These are phyloP conservation scores for Myzus persicae DNA, from an alignment of 1,140 invertebrate genomes.

Conservation along the genomic window DNA sequence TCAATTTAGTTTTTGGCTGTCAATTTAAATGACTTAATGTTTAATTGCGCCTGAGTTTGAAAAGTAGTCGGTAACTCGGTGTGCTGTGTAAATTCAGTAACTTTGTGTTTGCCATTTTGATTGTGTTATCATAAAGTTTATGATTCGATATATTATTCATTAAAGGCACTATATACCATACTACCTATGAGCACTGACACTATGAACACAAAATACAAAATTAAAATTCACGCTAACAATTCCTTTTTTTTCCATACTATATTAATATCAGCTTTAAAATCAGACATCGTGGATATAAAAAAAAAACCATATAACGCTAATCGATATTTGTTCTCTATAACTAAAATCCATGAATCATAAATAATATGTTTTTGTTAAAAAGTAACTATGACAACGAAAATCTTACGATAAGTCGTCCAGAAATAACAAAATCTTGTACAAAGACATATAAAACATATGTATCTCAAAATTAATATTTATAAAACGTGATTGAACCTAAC, in stretches of 20 bases:
- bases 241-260: not conserved
- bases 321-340: no score
- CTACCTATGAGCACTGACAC: not conserved
- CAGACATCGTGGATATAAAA: not conserved
- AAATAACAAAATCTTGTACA: no score
- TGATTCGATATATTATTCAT: conserved; percentile 11
- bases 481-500: not conserved
- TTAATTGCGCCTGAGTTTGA: conserved; percentile 4
- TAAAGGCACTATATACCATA: not conserved
- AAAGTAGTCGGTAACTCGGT: not conserved
- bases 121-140: conserved; percentile 36
- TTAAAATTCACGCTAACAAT: not conserved
- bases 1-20: conserved; percentile 41
- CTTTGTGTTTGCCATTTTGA: conserved; percentile 21
- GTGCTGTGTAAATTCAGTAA: not conserved
- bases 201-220: not conserved
- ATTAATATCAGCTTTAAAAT: not conserved
- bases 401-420: no score
- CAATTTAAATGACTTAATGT: conserved; percentile 48
- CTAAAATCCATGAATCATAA: no score
- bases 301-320: no score
- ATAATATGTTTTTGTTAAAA: no score
- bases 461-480: no score
- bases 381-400: no score
- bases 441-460: no score